These are phyloP conservation scores for Melikaiella ostensackeni DNA, from an alignment of 2,888 invertebrate genomes.

Conservation along the genomic window DNA sequence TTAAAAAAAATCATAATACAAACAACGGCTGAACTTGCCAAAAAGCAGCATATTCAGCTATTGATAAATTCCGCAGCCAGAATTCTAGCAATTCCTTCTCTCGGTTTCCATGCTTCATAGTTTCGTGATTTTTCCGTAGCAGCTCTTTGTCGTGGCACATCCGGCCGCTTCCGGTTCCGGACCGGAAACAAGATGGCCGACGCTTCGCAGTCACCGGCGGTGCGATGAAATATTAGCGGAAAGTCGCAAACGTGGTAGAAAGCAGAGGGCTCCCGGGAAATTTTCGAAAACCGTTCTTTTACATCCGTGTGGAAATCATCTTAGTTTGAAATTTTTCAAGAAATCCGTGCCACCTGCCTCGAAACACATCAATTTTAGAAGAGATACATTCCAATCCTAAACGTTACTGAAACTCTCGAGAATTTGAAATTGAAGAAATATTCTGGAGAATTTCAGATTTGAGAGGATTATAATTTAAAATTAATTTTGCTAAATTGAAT, in stretches of 20 bases:
- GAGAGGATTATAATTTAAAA: too few relatives aligned
- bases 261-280: conserved; percentile 67
- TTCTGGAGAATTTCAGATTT: too few relatives aligned
- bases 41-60: not conserved
- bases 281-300: conserved; percentile 65
- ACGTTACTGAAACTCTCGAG: too few relatives aligned
- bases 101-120: conserved; percentile 69
- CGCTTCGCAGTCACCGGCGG: conserved; percentile 58
- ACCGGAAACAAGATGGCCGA: conserved; percentile 75
- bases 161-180: conserved; percentile 71
- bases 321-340: conserved; percentile 42
- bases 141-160: conserved; percentile 73
- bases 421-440: too few relatives aligned
- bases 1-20: too few relatives aligned
- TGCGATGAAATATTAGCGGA: conserved; percentile 74
- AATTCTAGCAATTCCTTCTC: not conserved
- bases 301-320: conserved; percentile 52
- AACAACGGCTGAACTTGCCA: not conserved
- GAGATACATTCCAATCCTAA: too few relatives aligned
- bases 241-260: conserved; percentile 60
- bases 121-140: conserved; percentile 73
- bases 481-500: too few relatives aligned
- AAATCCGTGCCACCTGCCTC: conserved; percentile 1
- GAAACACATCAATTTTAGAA: not conserved
- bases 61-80: not conserved